Evolutionary conservation across 1,140 invertebrate species (phyloP).

Genomic region (Zelostemma sp.): DNA sequence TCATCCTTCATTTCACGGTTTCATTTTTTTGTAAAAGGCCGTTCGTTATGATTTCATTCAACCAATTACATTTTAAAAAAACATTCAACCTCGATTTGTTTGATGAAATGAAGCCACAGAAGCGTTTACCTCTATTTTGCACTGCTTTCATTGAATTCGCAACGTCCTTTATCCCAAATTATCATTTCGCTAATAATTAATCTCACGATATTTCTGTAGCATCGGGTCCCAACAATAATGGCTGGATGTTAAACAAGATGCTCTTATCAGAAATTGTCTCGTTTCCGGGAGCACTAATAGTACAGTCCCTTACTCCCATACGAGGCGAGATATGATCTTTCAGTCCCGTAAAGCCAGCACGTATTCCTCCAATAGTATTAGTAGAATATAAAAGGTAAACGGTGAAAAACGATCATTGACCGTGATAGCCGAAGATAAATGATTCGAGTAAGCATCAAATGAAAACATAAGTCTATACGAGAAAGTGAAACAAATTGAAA

Average conservation of each 20-base stretch:
- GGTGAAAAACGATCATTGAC: conserved; percentile 37
- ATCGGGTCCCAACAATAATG: conserved; percentile 11
- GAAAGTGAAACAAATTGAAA: conserved; percentile 34
- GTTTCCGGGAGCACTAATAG: conserved; percentile 45
- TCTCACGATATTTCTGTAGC: not conserved
- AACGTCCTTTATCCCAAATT: too few species aligned
- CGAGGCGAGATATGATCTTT: conserved; percentile 42
- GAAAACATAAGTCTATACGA: conserved; percentile 30
- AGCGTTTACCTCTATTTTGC: not conserved
- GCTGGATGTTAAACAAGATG: conserved; percentile 43
- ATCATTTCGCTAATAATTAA: not conserved
- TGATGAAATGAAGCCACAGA: too few species aligned
- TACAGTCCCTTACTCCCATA: conserved; percentile 31
- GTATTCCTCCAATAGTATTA: conserved; percentile 9
- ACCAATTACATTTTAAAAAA: too few species aligned
- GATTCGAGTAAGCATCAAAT: conserved; percentile 29
- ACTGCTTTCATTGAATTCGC: not conserved
- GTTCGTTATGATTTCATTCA: too few species aligned
- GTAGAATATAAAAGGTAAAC: conserved; percentile 34
- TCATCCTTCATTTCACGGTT: too few species aligned
- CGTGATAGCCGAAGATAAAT: conserved; percentile 33
- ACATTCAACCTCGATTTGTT: too few species aligned
- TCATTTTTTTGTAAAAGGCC: too few species aligned
- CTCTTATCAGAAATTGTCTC: conserved; percentile 49
- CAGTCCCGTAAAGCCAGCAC: conserved; percentile 41